These are phyloP conservation scores for Galaxea fascicularis DNA, from an alignment of 92 coral and sea anemone species.

Conservation along the genomic window DNA sequence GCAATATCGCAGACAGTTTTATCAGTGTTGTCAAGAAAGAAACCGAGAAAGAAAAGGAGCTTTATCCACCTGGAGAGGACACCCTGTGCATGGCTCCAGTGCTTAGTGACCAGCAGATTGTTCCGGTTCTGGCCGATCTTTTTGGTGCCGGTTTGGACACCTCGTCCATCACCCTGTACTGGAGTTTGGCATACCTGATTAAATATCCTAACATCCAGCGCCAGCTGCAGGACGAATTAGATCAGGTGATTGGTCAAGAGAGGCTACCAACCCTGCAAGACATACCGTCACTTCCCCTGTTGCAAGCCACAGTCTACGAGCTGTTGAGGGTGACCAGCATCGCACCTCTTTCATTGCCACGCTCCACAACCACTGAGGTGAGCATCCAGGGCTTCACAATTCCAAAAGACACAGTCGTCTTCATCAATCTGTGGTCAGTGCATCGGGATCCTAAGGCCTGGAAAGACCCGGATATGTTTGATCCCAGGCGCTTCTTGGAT, in stretches of 20 bases:
- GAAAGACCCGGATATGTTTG: conserved; percentile 62
- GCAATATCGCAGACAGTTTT: conserved; percentile 79
- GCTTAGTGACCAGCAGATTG: conserved; percentile 43
- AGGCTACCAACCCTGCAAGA: conserved; percentile 68
- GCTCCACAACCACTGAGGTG: conserved; percentile 72
- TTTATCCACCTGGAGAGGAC: neutral
- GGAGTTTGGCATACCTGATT: conserved; percentile 74
- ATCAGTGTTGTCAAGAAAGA: conserved; percentile 44
- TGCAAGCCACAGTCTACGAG: conserved; percentile 76
- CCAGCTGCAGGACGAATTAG: conserved; percentile 75
- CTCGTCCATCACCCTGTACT: conserved; percentile 56
- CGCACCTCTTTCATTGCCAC: conserved; percentile 76
- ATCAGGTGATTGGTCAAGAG: conserved; percentile 64
- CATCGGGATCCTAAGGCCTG: conserved; percentile 51
- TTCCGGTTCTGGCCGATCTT: conserved; percentile 60
- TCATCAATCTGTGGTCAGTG: conserved; percentile 62
- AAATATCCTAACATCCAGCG: conserved; percentile 68
- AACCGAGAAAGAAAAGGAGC: conserved; percentile 27
- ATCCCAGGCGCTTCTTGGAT: conserved; percentile 56
- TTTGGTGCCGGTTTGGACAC: conserved; percentile 82
- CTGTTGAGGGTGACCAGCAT: conserved; percentile 70
- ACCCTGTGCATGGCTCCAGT: conserved; percentile 31
- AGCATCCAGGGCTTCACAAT: conserved; percentile 62
- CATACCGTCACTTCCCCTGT: conserved; percentile 66
- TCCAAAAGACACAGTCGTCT: conserved; percentile 71